These are phyloP conservation scores for Muscicapa striata DNA, from an alignment of 2,797 vertebrate species.

Conservation along the genomic window DNA sequence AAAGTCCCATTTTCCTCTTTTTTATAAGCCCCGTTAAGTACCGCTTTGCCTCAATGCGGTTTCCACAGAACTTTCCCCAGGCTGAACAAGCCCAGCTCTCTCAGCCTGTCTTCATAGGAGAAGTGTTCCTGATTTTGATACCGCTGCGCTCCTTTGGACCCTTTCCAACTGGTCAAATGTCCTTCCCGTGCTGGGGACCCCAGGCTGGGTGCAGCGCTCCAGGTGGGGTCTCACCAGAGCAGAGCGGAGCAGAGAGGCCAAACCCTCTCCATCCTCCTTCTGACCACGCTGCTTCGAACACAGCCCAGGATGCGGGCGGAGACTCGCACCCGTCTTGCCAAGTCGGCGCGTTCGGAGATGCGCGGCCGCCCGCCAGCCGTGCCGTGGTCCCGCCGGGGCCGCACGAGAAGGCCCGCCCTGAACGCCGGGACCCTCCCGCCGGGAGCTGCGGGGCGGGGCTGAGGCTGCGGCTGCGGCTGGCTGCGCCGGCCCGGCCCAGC, in stretches of 20 bases:
- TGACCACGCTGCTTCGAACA: neutral
- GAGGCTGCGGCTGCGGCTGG: neutral
- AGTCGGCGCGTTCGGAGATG: accelerated
- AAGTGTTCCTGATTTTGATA: too few species aligned
- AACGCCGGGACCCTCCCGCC: too few species aligned
- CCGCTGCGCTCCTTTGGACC: neutral
- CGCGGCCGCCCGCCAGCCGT: accelerated
- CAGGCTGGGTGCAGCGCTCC: neutral
- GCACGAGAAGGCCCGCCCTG: accelerated
- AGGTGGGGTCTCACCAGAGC: too few species aligned
- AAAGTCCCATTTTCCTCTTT: neutral
- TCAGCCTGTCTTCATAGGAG: neutral
- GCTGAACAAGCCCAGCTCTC: too few species aligned
- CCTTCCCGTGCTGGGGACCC: neutral
- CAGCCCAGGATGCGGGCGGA: neutral
- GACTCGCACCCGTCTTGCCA: accelerated
- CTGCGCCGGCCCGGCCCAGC: neutral
- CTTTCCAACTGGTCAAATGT: too few species aligned
- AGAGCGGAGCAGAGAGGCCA: too few species aligned
- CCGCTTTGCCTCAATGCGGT: neutral
- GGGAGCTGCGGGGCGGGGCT: neutral
- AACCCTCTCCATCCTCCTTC: neutral
- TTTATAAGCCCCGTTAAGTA: neutral
- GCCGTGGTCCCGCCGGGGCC: accelerated
- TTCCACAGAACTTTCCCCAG: neutral